Conservation (phyloP, 2,888 invertebrate genomes). For the Eulithis prunata region DNA sequence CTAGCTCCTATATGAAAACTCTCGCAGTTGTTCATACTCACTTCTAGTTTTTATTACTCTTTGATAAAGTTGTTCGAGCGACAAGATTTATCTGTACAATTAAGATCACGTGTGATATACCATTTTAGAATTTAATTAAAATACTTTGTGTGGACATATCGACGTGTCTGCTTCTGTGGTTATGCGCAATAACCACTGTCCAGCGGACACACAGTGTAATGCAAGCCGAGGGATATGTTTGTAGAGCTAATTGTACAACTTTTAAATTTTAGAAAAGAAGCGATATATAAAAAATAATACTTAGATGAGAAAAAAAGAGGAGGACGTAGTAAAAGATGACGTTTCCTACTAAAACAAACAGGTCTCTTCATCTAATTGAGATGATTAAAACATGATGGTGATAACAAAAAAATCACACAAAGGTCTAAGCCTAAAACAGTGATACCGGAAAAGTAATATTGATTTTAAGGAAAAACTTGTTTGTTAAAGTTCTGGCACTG, state of each 20-base stretch:
- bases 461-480: neutral
- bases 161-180: constrained; percentile 37
- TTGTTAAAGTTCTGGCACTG: constrained; percentile 3
- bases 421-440: too few species aligned
- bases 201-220: constrained; percentile 25
- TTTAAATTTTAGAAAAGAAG: too few species aligned
- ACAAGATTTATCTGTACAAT: constrained; percentile 44
- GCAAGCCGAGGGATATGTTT: constrained; percentile 9
- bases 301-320: too few species aligned
- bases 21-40: constrained; percentile 9
- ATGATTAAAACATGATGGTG: too few species aligned
- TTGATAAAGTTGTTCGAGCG: constrained; percentile 33
- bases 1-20: too few species aligned
- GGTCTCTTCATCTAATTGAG: too few species aligned
- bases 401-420: too few species aligned
- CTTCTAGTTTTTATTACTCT: constrained; percentile 1
- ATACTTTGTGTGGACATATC: constrained; percentile 43
- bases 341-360: too few species aligned
- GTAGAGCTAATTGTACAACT: neutral
- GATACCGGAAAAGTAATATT: too few species aligned
- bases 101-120: constrained; percentile 46
- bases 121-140: constrained; percentile 46
- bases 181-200: constrained; percentile 44
- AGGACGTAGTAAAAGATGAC: too few species aligned
- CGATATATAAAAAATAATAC: neutral